phyloP scores from a whole-genome alignment of 2,113 vertebrate species.

The Asarcornis scutulata region DNA sequence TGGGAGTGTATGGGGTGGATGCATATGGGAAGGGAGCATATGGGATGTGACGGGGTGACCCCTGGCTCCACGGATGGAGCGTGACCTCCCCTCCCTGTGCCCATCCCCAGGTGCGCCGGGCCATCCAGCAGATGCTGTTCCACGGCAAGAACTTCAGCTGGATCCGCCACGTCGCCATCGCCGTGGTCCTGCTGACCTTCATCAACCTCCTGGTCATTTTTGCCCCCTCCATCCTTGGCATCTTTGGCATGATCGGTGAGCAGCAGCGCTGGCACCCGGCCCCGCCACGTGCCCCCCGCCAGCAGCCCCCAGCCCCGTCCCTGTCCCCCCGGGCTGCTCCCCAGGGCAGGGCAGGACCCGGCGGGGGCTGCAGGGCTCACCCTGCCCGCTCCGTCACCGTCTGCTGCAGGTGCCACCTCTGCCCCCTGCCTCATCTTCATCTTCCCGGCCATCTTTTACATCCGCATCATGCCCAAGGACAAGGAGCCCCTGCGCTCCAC shows the following conservation, averaged over 20 bases:
- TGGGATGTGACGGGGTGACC: background rate
- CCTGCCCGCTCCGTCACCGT: constrained; percentile 33
- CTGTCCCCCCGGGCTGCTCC: background rate
- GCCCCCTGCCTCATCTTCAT: constrained; percentile 99
- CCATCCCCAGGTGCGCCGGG: constrained; percentile 87
- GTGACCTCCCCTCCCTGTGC: background rate
- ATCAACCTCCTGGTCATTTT: constrained; percentile 98
- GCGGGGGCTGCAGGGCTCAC: background rate
- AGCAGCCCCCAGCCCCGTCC: background rate
- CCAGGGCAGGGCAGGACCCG: background rate
- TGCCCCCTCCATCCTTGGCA: constrained; percentile 94
- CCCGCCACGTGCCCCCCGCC: background rate
- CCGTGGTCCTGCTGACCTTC: constrained; percentile 82
- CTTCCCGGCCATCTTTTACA: constrained; percentile 97
- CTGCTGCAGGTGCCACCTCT: constrained; percentile 90
- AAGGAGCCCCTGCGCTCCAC: constrained; percentile 87
- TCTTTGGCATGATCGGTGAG: constrained; percentile 96
- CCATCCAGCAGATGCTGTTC: constrained; percentile 95
- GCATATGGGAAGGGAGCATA: no score
- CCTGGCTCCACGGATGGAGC: background rate
- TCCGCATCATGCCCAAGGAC: constrained; percentile 94
- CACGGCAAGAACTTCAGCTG: constrained; percentile 91
- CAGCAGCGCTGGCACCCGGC: background rate
- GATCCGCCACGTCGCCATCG: constrained; percentile 88
- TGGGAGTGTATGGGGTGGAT: no score